A percentile compares a stretch with the other conserved stretches of the same genome.
Conservation (phyloP, 2,888 invertebrate genomes). For the Lordiphosa fenestrarum region DNA sequence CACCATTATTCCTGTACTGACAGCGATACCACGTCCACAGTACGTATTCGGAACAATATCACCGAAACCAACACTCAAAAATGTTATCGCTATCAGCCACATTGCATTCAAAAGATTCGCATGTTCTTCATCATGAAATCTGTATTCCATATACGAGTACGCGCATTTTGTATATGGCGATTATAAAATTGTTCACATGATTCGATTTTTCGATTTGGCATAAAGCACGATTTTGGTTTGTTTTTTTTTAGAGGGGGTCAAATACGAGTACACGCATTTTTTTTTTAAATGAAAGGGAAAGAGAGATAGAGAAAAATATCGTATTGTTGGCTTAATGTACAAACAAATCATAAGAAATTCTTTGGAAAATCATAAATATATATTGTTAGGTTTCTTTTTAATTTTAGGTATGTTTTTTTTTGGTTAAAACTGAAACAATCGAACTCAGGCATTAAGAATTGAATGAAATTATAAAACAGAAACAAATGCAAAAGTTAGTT, state of each 20-base stretch:
- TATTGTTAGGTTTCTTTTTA: neutral
- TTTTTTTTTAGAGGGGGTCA: constrained; percentile 22
- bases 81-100: constrained; percentile 99
- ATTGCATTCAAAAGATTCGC: constrained; percentile 99
- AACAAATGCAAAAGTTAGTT: constrained; percentile 17
- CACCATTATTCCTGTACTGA: constrained; percentile 99
- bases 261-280: constrained; percentile 10
- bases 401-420: neutral
- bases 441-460: too few species aligned
- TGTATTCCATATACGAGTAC: constrained; percentile 78
- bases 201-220: constrained; percentile 19
- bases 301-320: constrained; percentile 74
- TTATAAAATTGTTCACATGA: constrained; percentile 21
- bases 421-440: neutral
- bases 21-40: constrained; percentile 99
- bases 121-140: constrained; percentile 99
- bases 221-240: constrained; percentile 17
- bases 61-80: constrained; percentile 99
- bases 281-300: constrained; percentile 66
- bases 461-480: neutral
- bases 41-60: constrained; percentile 99
- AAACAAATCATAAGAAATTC: constrained; percentile 52
- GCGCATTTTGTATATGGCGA: constrained; percentile 20
- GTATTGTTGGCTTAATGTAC: constrained; percentile 73
- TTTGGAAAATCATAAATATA: constrained; percentile 30